Percentiles rank a stretch among this genome's conserved stretches.
These are phyloP conservation scores for Salvelinus namaycush DNA, from an alignment of 2,113 vertebrate species.

Conservation along the genomic window DNA sequence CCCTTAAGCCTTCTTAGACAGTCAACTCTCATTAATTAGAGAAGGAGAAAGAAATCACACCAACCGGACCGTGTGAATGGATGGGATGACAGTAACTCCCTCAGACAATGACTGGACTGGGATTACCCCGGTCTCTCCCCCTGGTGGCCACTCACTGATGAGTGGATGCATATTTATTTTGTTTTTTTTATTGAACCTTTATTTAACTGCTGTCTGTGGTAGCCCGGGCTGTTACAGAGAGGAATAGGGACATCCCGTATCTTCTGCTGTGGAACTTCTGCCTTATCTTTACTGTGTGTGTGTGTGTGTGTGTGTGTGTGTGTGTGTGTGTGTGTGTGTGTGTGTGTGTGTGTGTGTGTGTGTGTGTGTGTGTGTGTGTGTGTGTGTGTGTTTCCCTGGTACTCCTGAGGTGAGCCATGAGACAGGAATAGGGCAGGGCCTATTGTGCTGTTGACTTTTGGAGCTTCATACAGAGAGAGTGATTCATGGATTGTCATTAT, in stretches of 20 bases:
- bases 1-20: constrained; percentile 48
- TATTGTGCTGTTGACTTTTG: too few species aligned
- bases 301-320: too few species aligned
- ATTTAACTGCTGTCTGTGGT: too few species aligned
- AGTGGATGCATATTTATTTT: too few species aligned
- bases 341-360: background rate
- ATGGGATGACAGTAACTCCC: background rate
- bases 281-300: too few species aligned
- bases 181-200: too few species aligned
- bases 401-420: background rate
- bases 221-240: too few species aligned
- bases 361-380: background rate
- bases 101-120: background rate
- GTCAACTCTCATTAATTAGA: constrained; percentile 27
- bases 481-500: too few species aligned
- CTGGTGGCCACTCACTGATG: background rate
- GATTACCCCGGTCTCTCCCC: background rate
- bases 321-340: too few species aligned
- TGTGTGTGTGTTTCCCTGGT: background rate
- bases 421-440: background rate
- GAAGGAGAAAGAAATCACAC: background rate
- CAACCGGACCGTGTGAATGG: background rate
- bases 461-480: too few species aligned
- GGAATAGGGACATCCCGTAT: too few species aligned
- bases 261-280: too few species aligned